phyloP scores from a whole-genome alignment of 2,888 invertebrate species.

The Crocallis elinguaria region DNA sequence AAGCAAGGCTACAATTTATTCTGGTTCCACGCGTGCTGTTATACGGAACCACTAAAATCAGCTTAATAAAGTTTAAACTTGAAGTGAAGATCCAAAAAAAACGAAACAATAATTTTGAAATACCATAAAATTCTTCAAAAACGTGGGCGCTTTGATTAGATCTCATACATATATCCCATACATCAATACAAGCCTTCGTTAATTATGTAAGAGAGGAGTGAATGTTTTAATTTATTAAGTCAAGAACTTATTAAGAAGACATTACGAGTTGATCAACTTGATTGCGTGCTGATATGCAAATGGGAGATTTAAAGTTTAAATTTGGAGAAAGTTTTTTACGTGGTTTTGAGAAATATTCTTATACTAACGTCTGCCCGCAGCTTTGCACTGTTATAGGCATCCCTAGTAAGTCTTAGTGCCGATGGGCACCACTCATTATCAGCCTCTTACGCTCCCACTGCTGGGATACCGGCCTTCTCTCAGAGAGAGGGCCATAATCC shows the following conservation, averaged over 20 bases:
- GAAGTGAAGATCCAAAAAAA: background rate
- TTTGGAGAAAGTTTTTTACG: background rate
- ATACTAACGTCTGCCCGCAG: too few species aligned
- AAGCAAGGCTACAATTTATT: too few species aligned
- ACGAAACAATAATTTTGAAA: background rate
- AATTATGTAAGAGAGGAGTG: conserved; percentile 4
- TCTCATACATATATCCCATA: conserved; percentile 5
- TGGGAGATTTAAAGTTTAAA: background rate
- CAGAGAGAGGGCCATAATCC: too few species aligned
- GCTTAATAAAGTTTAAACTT: background rate
- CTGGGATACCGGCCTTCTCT: too few species aligned
- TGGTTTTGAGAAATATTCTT: background rate
- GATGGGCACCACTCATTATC: too few species aligned
- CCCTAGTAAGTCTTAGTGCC: too few species aligned
- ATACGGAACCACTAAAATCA: too few species aligned
- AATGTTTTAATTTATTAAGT: conserved; percentile 10
- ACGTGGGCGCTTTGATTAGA: background rate
- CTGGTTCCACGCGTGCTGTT: too few species aligned
- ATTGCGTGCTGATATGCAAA: conserved; percentile 4
- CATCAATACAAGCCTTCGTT: conserved; percentile 2
- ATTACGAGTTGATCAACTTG: conserved; percentile 2
- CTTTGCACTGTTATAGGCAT: background rate
- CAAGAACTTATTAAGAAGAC: conserved; percentile 1
- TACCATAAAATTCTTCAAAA: background rate
- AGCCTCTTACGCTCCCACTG: too few species aligned